Base-by-base conservation (phyloP, 2,888 invertebrate genomes). In the Diploptera punctata region DNA sequence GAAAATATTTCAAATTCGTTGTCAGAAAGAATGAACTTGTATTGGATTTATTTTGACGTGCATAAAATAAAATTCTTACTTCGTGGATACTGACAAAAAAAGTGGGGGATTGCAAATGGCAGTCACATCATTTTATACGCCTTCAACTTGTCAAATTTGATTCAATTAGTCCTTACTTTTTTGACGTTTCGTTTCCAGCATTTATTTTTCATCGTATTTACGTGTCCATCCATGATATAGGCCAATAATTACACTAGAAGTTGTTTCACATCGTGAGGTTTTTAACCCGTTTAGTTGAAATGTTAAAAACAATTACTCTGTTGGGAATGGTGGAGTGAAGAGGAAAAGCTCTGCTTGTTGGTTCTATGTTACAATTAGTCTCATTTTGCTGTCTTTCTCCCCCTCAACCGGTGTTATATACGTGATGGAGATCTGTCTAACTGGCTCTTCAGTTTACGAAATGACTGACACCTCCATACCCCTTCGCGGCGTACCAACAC, bases 401-500 rank as follows among this genome's bases (percentile, higher is more conserved):
- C 57, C n/a, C 26, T 29, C 57, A 57, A 24, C 7, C 13, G 52
- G 21, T 4, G 38, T 24, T 33, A 43, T 19, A 21, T 29, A 47
- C 61, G 38, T 61, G 65, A 44, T 65, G 65, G 65, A 65, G 65
- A 21, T 65, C 65, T 65, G 61, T 38, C 61, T 38, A 61, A 61
- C 38, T 61, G 38, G 33, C 61, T 21, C 61, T 61, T 61, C 19
- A 61, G 61, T 61, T 61, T 61, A 61, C 38, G 61, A 38, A 61
- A 38, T 68, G 69, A 69, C 43, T 69, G 69, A 73, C 73, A 57
- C 60, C 38, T 61, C 43, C 67, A 61, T 47, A n/a, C 49, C 70
- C 73, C 69, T 60, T 70, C 47, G 44, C 44, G 44, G 65, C 44
- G 67, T 60, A 70, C 73, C 70, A 70, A 70, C 73, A 67, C 70